phyloP scores from a whole-genome alignment of 2,113 vertebrate genomes.

The Lipophrys pholis region DNA sequence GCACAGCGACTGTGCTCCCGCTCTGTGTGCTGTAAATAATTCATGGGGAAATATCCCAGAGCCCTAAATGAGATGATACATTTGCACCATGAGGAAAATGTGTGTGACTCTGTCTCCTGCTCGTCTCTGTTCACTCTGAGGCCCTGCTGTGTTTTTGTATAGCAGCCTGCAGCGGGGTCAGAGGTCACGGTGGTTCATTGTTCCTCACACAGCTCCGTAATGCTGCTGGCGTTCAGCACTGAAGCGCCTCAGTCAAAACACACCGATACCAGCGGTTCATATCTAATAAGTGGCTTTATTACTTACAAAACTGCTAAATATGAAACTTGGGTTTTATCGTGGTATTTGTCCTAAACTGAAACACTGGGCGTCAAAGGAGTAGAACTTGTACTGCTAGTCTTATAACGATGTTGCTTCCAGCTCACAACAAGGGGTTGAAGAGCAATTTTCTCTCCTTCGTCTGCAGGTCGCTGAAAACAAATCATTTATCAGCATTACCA shows the following conservation, averaged over 20 bases:
- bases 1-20: not conserved
- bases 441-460: no score
- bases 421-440: no score
- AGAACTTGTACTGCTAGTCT: no score
- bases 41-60: not conserved
- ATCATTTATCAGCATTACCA: no score
- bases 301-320: no score
- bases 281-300: no score
- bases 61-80: not conserved
- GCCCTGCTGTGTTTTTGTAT: not conserved
- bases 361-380: no score
- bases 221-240: slow-evolving; percentile 9
- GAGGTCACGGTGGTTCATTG: slow-evolving; percentile 23
- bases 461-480: no score
- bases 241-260: slow-evolving; percentile 1
- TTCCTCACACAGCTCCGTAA: slow-evolving; percentile 6
- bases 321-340: no score
- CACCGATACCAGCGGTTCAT: not conserved
- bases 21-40: not conserved
- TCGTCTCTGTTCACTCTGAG: not conserved
- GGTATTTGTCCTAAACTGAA: no score
- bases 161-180: not conserved
- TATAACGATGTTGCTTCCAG: no score
- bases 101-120: not conserved
- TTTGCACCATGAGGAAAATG: not conserved